Evolutionary conservation across 2,797 vertebrate genomes (phyloP), one percentile per base, ranked within the genome.

Genomic region (Neopelma chrysocephalum): DNA sequence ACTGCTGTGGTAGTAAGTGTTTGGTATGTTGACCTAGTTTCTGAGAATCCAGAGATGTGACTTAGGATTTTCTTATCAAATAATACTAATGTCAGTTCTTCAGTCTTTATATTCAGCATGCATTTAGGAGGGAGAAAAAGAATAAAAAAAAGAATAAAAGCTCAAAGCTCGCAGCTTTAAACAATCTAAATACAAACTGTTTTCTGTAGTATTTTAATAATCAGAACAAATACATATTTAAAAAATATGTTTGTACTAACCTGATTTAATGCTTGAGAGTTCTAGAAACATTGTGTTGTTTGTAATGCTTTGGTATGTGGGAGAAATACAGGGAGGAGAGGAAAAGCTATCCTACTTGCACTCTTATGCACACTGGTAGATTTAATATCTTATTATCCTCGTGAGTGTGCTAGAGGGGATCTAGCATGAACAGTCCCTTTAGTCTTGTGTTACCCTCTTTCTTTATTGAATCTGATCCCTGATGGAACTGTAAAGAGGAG

Each of bases 11-110:
- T 42, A 23, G 73, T 40, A 56, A 82, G 54, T 89, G 50, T 91
- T 84, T 57, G 69, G 60, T 58, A 31, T 42, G 58, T n/a, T 95
- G 92, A 92, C 89, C 87, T 90, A 84, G n/a, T 94, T 96, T 93
- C 70, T 78, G 71, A 91, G 94, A 70, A 93, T 50, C 6, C 32
- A 51, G 76, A 56, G 56, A 50, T 80, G 56, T 32, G 68, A 73
- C 15, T 87, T 57, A 32, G 56, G n/a, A 73, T 82, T 84, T 43
- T 72, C 65, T 54, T 8, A 50, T 84, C 38, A 77, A 73, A 29
- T 21, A 40, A 42, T 53, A 38, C 18, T 43, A 2, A 25, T 4
- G 6, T 75, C 60, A 57, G 45, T 87, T 87, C 19, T 85, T 91
- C 57, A 10, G 32, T 64, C 45, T 68, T 65, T 80, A 85, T 79